phyloP scores from a whole-genome alignment of 2,797 vertebrate genomes.

The Trematomus bernacchii region DNA sequence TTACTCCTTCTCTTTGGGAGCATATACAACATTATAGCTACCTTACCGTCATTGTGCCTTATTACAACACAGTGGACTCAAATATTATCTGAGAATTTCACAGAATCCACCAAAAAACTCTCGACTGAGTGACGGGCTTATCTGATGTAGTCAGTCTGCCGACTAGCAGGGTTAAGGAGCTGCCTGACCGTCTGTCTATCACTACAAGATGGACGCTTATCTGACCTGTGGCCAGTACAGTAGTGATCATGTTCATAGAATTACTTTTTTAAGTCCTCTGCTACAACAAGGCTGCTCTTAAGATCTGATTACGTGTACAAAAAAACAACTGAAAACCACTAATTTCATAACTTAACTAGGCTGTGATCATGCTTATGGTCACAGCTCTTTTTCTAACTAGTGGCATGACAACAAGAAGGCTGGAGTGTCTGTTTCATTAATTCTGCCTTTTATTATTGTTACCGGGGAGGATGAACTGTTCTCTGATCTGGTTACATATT shows the following conservation, averaged over 20 bases:
- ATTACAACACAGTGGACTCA: conserved; percentile 5
- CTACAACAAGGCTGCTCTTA: conserved; percentile 9
- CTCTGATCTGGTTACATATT: conserved; percentile 5
- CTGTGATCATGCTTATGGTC: not conserved
- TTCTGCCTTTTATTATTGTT: too few relatives aligned
- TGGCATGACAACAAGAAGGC: not conserved
- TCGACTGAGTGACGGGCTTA: conserved; percentile 26
- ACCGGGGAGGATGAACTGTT: not conserved
- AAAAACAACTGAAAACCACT: conserved; percentile 7
- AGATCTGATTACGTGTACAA: conserved; percentile 24
- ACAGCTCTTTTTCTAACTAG: not conserved
- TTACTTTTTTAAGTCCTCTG: conserved; percentile 39
- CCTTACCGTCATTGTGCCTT: not conserved
- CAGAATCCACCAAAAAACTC: not conserved
- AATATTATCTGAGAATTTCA: conserved; percentile 24
- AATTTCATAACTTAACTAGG: not conserved
- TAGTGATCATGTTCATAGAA: conserved; percentile 43
- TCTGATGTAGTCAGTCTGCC: conserved; percentile 48
- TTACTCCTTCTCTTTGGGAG: not conserved
- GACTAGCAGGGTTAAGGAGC: conserved; percentile 41
- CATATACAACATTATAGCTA: not conserved
- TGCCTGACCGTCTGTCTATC: conserved; percentile 47
- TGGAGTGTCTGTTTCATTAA: not conserved
- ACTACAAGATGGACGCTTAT: conserved; percentile 48
- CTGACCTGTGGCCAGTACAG: conserved; percentile 44